Conservation (phyloP, 2,888 invertebrate species). For the Cremastinae sp. region DNA sequence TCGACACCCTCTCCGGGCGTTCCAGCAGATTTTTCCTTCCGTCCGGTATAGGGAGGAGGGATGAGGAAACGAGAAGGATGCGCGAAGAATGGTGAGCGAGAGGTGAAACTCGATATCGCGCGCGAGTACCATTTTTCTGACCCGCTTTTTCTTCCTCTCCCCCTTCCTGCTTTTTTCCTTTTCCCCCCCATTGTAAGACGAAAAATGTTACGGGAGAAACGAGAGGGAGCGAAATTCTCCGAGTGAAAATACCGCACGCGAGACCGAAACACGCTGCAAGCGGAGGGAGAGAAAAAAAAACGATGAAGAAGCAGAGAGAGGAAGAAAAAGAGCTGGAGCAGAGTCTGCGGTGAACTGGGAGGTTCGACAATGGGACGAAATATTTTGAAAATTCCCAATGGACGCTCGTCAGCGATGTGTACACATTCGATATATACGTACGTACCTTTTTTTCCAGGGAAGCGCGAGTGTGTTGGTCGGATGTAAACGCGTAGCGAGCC, state of each 20-base stretch:
- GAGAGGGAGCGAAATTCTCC: constrained; percentile 1
- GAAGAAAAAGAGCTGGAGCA: neutral
- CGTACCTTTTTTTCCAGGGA: neutral
- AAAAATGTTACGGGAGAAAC: constrained; percentile 31
- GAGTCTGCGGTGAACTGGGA: constrained; percentile 20
- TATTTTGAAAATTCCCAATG: constrained; percentile 76
- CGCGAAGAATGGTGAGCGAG: constrained; percentile 45
- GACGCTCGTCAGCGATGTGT: constrained; percentile 60
- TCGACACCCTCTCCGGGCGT: constrained; percentile 47
- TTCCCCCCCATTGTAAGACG: constrained; percentile 10
- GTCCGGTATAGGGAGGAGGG: constrained; percentile 52
- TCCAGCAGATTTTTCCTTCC: neutral
- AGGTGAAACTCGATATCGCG: constrained; percentile 64
- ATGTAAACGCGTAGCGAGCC: constrained; percentile 58
- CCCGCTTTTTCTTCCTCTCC: constrained; percentile 60
- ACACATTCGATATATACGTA: neutral
- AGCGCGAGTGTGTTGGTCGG: constrained; percentile 24
- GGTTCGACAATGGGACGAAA: constrained; percentile 72
- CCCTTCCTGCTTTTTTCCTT: constrained; percentile 32
- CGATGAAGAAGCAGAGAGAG: constrained; percentile 42
- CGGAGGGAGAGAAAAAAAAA: constrained; percentile 46
- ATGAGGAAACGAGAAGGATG: constrained; percentile 59
- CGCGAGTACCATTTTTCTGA: constrained; percentile 52
- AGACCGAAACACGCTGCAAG: constrained; percentile 66
- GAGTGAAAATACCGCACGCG: constrained; percentile 60